These are phyloP conservation scores for Sebastiscus tertius DNA, from an alignment of 2,797 vertebrate genomes.

Conservation along the genomic window DNA sequence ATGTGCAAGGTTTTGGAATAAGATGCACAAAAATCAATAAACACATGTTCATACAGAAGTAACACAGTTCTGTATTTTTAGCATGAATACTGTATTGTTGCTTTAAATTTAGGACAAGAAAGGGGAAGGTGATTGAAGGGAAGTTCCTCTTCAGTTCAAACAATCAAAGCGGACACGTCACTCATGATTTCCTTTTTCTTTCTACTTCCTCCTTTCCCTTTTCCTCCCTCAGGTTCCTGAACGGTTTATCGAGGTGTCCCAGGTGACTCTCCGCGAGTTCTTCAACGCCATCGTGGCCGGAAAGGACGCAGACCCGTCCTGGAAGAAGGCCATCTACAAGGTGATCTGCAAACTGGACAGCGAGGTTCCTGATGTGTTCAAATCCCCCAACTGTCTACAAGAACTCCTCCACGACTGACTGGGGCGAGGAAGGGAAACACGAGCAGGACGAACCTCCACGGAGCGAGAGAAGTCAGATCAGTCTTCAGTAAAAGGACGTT, in stretches of 20 bases:
- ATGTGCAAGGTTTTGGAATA: not conserved
- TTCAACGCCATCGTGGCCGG: constrained; percentile 99
- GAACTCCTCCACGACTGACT: constrained; percentile 97
- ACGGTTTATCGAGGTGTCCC: constrained; percentile 97
- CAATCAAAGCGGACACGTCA: not conserved
- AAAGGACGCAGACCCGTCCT: constrained; percentile 99
- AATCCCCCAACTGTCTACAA: constrained; percentile 98
- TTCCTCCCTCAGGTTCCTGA: constrained; percentile 93
- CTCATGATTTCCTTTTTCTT: not conserved
- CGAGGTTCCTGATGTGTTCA: constrained; percentile 98
- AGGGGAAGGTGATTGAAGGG: not conserved
- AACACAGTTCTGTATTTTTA: not conserved
- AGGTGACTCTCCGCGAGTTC: constrained; percentile 99
- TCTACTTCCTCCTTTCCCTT: not conserved
- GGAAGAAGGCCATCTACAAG: constrained; percentile 99
- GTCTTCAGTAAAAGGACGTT: constrained; percentile 11
- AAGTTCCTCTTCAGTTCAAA: constrained; percentile 11
- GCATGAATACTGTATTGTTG: not conserved
- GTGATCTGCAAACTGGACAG: constrained; percentile 99
- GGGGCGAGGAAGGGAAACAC: not conserved
- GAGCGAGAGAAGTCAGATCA: constrained; percentile 24
- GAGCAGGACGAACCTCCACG: constrained; percentile 10
- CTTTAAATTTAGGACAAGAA: not conserved
- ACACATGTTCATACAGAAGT: not conserved
- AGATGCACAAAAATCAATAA: not conserved